Conservation (phyloP, 2,797 vertebrate species). For the Coilia nasus region DNA sequence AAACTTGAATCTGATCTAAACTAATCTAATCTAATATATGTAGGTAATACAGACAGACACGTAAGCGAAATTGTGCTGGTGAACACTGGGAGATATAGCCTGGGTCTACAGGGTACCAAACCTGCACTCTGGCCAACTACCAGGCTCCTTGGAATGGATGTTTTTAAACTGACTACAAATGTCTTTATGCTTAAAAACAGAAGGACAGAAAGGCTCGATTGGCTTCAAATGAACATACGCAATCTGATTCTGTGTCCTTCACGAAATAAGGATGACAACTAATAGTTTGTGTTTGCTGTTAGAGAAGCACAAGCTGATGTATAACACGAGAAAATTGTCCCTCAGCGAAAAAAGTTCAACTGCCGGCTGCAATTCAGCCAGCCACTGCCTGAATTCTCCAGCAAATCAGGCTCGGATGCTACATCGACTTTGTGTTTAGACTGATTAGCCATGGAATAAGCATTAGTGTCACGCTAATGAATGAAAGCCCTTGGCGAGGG, state of each 20-base stretch:
- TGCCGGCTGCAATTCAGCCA: background rate
- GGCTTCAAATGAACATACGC: background rate
- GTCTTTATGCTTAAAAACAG: background rate
- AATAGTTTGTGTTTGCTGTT: background rate
- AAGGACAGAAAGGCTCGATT: background rate
- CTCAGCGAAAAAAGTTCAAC: background rate
- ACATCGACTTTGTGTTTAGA: conserved; percentile 5
- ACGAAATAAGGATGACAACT: background rate
- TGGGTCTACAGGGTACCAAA: too few species aligned
- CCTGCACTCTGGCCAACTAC: too few species aligned
- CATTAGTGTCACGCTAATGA: background rate
- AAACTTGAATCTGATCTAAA: too few species aligned
- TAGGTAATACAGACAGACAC: background rate
- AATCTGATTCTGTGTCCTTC: background rate
- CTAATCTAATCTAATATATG: too few species aligned
- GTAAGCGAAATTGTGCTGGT: background rate
- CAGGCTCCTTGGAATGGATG: too few species aligned
- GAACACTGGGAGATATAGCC: too few species aligned
- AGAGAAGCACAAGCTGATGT: background rate
- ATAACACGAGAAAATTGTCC: background rate
- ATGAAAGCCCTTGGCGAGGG: background rate
- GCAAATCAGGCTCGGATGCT: background rate
- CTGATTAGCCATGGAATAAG: background rate
- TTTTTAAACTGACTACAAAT: too few species aligned
- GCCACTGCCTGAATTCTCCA: background rate